Conservation (phyloP, 1,140 invertebrate species). For the Chymomyza costata region DNA sequence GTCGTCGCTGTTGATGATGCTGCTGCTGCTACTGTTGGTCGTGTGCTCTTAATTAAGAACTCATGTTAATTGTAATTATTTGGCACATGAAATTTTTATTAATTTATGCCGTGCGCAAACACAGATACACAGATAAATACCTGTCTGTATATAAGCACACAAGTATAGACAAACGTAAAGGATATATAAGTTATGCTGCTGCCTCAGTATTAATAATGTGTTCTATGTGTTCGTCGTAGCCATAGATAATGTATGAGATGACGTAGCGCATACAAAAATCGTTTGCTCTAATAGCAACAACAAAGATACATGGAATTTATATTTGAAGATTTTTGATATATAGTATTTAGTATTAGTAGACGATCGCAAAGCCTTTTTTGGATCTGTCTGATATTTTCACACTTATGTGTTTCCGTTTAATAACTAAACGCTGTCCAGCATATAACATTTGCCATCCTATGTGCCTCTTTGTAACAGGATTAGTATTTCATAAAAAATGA, state of each 20-base stretch:
- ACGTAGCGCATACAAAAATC: no score
- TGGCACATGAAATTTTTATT: slow-evolving; percentile 75
- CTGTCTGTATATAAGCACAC: background rate
- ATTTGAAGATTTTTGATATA: no score
- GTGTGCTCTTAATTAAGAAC: slow-evolving; percentile 74
- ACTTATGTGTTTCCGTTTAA: slow-evolving; percentile 51
- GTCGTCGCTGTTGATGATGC: background rate
- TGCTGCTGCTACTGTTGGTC: slow-evolving; percentile 9
- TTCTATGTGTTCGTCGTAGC: no score
- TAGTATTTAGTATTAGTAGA: no score
- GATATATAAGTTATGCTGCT: no score
- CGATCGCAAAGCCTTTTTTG: no score
- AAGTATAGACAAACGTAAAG: background rate
- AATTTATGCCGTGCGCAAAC: slow-evolving; percentile 62
- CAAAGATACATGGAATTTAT: no score
- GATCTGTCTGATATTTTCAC: no score
- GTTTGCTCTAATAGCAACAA: no score
- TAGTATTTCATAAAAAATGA: slow-evolving; percentile 69
- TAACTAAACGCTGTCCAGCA: slow-evolving; percentile 21
- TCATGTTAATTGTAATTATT: slow-evolving; percentile 75
- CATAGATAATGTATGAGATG: no score
- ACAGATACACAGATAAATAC: slow-evolving; percentile 78
- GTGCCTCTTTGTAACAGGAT: slow-evolving; percentile 48
- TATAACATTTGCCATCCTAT: background rate
- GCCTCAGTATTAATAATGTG: no score